Base-by-base conservation (phyloP, 2,888 invertebrate species). In the Stegana nigrithorax region DNA sequence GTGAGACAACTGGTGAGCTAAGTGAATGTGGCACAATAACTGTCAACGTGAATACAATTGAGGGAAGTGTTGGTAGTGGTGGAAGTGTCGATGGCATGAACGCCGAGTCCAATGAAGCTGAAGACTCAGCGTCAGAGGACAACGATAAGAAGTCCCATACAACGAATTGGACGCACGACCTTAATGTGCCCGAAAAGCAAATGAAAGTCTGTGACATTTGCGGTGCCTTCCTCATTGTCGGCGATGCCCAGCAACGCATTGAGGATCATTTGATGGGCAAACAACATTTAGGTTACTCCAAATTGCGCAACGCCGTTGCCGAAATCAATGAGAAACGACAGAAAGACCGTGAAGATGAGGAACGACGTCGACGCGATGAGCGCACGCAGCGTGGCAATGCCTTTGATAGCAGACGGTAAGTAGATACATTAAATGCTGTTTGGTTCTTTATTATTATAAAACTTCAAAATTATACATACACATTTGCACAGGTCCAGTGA, bases 181-280 rank as follows among this genome's bases (percentile, higher is more conserved):
- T 94, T 73, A 94, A 93, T 3, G 92, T 94, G 7, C 95, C 96
- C 82, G 96, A 96, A 84, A 98, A 98, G 85, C 96, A 96, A 84
- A 98, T 98, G 98, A 97, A 98, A 86, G 98, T 99, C 17, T 99
- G 98, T 85, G 95, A 96, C 72, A 95, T 97, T 1, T 99, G 98
- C 84, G 98, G 98, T 1, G 98, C 98, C 6, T 97, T 99, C 86
- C 89, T 99, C n/a, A 98, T 99, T 75, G 96, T 98, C 7, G 98
- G 97, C 7, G 98, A 99, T 87, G 98, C 98, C 2, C 98, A 97
- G 81, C 97, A 97, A 81, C 90, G 99, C 65, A 95, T 98, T 63
- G 98, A 98, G 79, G 98, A 99, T 84, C 98, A 99, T 87, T 87
- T 98, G 62, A 96, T 95, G 89, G 99, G 98, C 27, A 99, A 99